Percentiles rank a stretch among this genome's conserved stretches.
phyloP scores from a whole-genome alignment of 2,797 vertebrate genomes.

The Molossus molossus region DNA sequence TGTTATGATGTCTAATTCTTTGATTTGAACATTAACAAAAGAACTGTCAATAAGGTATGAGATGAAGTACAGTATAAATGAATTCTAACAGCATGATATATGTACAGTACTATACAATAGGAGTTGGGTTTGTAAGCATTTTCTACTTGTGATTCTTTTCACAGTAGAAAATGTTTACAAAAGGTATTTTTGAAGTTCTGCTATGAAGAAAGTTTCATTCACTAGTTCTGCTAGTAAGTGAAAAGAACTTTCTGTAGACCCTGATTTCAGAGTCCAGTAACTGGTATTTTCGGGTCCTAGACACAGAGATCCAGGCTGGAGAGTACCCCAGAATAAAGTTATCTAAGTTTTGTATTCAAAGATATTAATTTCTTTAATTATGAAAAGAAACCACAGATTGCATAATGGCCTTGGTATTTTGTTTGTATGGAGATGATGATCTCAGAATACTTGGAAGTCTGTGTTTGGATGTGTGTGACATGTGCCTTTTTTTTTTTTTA shows the following conservation, averaged over 20 bases:
- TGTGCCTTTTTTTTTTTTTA: not conserved
- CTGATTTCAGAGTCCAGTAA: not conserved
- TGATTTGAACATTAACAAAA: conserved; percentile 54
- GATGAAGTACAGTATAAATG: not conserved
- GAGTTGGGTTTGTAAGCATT: not conserved
- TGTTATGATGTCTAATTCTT: not conserved
- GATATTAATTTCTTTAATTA: conserved; percentile 71
- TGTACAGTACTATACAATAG: not conserved
- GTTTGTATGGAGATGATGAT: conserved; percentile 68
- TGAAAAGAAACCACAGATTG: conserved; percentile 72
- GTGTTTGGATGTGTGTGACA: conserved; percentile 65
- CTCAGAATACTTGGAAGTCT: conserved; percentile 69
- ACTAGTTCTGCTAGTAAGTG: conserved; percentile 15
- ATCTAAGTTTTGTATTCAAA: conserved; percentile 67
- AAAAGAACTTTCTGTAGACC: conserved; percentile 61
- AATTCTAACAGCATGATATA: not conserved
- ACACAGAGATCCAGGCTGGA: conserved; percentile 18
- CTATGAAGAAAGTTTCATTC: conserved; percentile 4
- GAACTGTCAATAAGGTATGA: not conserved
- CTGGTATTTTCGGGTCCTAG: conserved; percentile 20
- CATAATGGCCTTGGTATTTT: conserved; percentile 71
- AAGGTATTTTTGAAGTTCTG: conserved; percentile 69
- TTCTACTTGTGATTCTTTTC: not conserved
- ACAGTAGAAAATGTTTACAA: conserved; percentile 20
- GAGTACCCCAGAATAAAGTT: conserved; percentile 48